These are phyloP conservation scores for Lanius ludovicianus DNA, from an alignment of 2,113 vertebrate genomes.

Conservation along the genomic window DNA sequence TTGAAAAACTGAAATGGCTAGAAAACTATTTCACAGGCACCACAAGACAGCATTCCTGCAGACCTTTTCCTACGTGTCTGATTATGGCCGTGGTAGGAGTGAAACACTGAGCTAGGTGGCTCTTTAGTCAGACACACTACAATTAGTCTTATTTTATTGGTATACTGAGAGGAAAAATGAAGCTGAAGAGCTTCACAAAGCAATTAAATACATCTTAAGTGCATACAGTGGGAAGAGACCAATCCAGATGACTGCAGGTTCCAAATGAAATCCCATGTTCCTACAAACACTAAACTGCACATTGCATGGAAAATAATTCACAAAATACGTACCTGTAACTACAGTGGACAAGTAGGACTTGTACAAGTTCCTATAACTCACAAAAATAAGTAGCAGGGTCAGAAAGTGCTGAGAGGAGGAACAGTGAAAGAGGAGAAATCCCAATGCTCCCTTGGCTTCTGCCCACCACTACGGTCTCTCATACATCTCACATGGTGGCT, in stretches of 20 bases:
- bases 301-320: background rate
- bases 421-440: background rate
- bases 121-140: background rate
- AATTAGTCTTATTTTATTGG: background rate
- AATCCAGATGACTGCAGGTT: background rate
- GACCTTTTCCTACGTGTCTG: background rate
- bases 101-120: background rate
- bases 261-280: background rate
- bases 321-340: background rate
- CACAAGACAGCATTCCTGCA: background rate
- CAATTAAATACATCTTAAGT: background rate
- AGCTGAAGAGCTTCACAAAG: background rate
- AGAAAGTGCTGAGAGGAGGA: background rate
- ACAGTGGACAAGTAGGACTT: background rate
- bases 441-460: background rate
- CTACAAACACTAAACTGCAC: background rate
- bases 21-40: background rate
- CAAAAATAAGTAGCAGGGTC: background rate
- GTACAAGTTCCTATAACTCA: background rate
- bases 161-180: background rate
- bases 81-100: background rate
- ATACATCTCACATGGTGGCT: background rate
- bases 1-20: background rate
- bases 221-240: background rate
- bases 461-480: background rate